phyloP scores from a whole-genome alignment of 2,797 vertebrate species.

The Fratercula arctica region DNA sequence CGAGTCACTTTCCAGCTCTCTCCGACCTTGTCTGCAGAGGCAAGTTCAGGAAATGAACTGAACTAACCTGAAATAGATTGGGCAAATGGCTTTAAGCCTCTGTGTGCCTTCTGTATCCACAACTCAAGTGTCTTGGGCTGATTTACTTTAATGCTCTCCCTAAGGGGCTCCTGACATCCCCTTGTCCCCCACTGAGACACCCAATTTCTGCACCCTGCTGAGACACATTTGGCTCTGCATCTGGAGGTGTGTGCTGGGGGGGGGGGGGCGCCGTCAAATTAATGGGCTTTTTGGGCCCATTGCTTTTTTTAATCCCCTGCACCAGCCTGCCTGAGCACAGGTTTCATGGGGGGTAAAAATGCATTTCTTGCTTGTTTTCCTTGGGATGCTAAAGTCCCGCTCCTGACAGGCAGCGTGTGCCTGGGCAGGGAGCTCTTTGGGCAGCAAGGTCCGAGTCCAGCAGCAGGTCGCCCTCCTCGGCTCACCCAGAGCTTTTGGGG shows the following conservation, averaged over 20 bases:
- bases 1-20: neutral
- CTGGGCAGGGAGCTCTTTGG: neutral
- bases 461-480: fast-evolving
- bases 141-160: neutral
- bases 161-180: fast-evolving
- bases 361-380: neutral
- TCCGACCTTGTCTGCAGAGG: neutral
- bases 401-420: neutral
- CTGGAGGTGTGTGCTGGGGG: neutral
- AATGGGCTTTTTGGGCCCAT: neutral
- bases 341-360: neutral
- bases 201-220: neutral
- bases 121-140: neutral
- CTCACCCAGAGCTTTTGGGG: neutral
- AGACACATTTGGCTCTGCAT: neutral
- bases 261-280: neutral
- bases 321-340: neutral
- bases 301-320: neutral
- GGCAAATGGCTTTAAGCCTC: neutral
- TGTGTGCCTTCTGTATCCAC: neutral
- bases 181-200: neutral
- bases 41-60: neutral
- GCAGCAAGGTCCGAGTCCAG: neutral
- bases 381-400: neutral
- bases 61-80: neutral